These are phyloP conservation scores for Nemotelus pantherinus DNA, from an alignment of 2,888 invertebrate species.

Conservation along the genomic window DNA sequence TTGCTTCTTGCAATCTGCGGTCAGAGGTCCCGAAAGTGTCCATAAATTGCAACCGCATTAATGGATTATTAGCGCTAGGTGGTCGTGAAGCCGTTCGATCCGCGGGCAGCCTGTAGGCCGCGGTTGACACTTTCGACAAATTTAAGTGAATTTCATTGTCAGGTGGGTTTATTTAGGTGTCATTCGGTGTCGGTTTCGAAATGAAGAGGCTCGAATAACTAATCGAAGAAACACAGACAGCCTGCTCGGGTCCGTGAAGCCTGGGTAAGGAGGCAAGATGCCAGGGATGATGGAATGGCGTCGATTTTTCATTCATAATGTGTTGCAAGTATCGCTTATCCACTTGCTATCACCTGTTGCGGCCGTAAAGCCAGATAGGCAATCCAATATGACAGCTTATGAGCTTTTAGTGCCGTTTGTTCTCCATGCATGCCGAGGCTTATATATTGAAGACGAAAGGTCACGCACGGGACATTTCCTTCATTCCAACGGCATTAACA, in stretches of 20 bases:
- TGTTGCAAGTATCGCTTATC: too few relatives aligned
- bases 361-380: too few relatives aligned
- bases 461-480: too few relatives aligned
- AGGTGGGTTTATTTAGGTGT: constrained; percentile 49
- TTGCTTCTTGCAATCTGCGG: constrained; percentile 37
- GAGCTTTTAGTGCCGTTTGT: too few relatives aligned
- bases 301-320: not conserved
- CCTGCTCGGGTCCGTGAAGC: not conserved
- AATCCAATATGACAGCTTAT: too few relatives aligned
- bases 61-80: constrained; percentile 50
- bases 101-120: not conserved
- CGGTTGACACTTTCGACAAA: constrained; percentile 48
- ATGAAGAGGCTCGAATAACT: not conserved
- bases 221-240: constrained; percentile 20
- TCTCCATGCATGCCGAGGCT: too few relatives aligned
- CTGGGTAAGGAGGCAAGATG: not conserved
- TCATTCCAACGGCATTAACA: too few relatives aligned
- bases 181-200: constrained; percentile 40
- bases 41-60: constrained; percentile 49
- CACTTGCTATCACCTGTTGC: too few relatives aligned
- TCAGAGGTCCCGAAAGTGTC: constrained; percentile 47
- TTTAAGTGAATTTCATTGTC: constrained; percentile 50
- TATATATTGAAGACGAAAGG: too few relatives aligned
- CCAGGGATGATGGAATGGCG: not conserved
- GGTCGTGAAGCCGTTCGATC: constrained; percentile 38